Evolutionary conservation across 2,797 vertebrate genomes (phyloP).

Genomic region (Malurus splendens): DNA sequence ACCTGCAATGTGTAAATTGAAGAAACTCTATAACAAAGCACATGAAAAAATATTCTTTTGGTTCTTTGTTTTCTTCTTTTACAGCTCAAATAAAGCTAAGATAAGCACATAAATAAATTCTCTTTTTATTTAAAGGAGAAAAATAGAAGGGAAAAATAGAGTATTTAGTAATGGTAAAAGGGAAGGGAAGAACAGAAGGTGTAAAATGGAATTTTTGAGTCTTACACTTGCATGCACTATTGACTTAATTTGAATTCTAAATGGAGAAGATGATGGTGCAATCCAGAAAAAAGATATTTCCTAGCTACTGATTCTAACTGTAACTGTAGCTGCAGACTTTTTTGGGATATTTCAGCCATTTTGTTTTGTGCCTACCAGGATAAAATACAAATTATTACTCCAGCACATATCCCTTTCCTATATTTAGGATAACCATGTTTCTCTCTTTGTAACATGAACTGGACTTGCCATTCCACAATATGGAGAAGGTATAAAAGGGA

Average conservation of each 20-base stretch:
- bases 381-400: background rate
- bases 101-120: background rate
- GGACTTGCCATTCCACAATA: background rate
- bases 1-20: background rate
- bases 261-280: background rate
- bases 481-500: background rate
- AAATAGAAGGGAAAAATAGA: background rate
- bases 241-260: background rate
- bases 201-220: background rate
- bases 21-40: background rate
- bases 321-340: background rate
- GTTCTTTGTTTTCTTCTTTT: background rate
- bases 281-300: background rate
- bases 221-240: background rate
- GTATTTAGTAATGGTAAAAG: background rate
- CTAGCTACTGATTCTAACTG: background rate
- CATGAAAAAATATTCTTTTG: accelerated
- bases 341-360: background rate
- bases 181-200: background rate
- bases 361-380: background rate
- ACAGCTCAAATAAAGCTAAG: background rate
- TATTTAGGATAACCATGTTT: background rate
- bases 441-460: background rate
- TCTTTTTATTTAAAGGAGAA: background rate
- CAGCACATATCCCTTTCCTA: background rate